Base-by-base conservation (phyloP, 2,797 vertebrate genomes). In the Eutrigla gurnardus region DNA sequence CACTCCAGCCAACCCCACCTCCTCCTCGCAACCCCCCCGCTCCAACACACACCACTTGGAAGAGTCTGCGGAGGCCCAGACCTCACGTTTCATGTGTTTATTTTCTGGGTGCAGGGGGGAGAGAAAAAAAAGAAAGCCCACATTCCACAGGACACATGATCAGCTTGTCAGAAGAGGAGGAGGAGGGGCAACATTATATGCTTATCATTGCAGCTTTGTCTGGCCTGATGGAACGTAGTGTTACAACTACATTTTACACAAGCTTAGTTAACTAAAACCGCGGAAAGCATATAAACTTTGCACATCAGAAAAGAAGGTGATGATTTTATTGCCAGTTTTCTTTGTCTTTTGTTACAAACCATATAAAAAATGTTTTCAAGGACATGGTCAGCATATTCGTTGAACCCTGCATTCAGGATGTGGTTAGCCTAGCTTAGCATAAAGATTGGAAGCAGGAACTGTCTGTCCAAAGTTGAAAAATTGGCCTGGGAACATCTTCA, bases 91-190 rank as follows among this genome's bases (percentile, higher is more conserved):
- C 81, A 71, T 70, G 43, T 84, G 77, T 90, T 91, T 90, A 88
- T 87, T 88, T 87, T 87, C 57, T 82, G 37, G 43, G 47, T 70
- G 37, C 42, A 69, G 39, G 25, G 52, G 71, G 58, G 9, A 11
- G 10, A 55, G 15, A 14, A 53, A 42, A 66, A 67, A 45, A 66
- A 64, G 33, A 50, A 65, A 36, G 12, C 65, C 10, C 58, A 69
- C 75, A 91, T 91, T 87, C 85, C 88, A 79, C 39, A 73, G 61
- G 85, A 91, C 70, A 89, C 78, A 75, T 85, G 81, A 86, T 85
- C 75, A 60, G 32, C 32, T 65, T 60, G 72, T 65, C 77, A 65
- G 59, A 8, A 1, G 6, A 33, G 18, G 18, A 35, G 42, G 32
- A 52, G 52, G 53, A 53, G 69, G 58, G 47, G 66, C 55, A 65